A percentile compares a stretch with the other conserved stretches of the same genome.
Conservation (phyloP, 1,140 invertebrate genomes). For the Drosophila pandora region DNA sequence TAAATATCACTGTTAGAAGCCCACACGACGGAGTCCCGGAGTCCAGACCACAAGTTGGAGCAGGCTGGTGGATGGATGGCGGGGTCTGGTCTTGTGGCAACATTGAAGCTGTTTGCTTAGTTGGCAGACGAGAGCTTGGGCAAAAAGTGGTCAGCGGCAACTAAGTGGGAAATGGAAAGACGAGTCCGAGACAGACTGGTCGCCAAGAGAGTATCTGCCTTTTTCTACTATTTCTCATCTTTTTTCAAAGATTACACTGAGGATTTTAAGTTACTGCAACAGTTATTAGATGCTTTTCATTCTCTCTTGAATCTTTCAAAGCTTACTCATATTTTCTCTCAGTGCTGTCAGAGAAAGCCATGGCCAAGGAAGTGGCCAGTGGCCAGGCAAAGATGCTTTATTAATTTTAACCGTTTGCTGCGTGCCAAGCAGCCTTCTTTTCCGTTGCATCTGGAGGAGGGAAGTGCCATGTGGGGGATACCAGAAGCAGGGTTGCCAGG, state of each 20-base stretch:
- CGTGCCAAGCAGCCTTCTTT: conserved; percentile 47
- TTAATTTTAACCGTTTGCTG: conserved; percentile 82
- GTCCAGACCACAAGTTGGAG: neutral
- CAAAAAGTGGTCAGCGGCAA: conserved; percentile 68
- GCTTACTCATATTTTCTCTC: neutral
- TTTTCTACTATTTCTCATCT: neutral
- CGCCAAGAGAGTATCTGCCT: conserved; percentile 45
- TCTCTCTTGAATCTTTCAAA: too few relatives aligned
- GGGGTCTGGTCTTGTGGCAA: conserved; percentile 44
- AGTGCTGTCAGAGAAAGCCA: conserved; percentile 30
- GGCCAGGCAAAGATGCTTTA: conserved; percentile 74
- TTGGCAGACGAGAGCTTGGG: conserved; percentile 40
- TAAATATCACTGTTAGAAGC: conserved; percentile 81
- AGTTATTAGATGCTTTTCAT: too few relatives aligned
- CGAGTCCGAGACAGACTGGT: conserved; percentile 62
- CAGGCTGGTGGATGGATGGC: neutral
- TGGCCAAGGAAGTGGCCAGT: conserved; percentile 22
- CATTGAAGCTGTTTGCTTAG: conserved; percentile 66
- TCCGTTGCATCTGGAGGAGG: neutral
- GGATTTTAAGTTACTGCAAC: too few relatives aligned
- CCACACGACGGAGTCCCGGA: conserved; percentile 53
- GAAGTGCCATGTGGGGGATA: neutral
- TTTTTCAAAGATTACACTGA: conserved; percentile 9
- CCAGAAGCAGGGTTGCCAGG: conserved; percentile 12
- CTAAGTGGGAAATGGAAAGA: conserved; percentile 65